Percentiles rank a stretch among this genome's conserved stretches.
phyloP scores from a whole-genome alignment of 64 coral and sea anemone genomes.

The Astreopora myriophthalma region DNA sequence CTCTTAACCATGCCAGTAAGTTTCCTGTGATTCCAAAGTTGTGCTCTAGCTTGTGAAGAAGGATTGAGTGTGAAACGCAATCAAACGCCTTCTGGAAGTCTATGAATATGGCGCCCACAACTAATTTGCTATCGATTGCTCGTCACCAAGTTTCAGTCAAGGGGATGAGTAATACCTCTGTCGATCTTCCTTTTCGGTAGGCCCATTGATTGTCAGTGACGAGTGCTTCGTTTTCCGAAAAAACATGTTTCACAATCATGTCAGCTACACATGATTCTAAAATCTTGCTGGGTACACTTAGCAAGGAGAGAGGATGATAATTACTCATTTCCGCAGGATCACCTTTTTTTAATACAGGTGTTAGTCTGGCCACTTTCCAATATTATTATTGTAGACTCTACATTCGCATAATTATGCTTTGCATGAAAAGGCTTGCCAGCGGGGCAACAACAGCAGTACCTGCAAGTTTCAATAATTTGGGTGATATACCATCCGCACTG shows the following conservation, averaged over 20 bases:
- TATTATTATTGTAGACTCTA: too few species aligned
- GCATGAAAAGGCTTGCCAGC: neutral
- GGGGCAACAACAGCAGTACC: neutral
- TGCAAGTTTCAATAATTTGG: neutral
- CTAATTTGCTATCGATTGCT: neutral
- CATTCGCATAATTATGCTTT: too few species aligned
- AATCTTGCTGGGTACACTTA: neutral
- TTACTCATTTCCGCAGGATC: neutral
- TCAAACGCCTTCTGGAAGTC: neutral
- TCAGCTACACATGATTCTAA: constrained; percentile 13
- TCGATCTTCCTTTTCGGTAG: neutral
- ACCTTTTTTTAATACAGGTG: neutral
- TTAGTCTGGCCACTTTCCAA: too few species aligned
- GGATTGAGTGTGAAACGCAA: neutral
- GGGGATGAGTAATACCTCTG: neutral
- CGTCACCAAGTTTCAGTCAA: neutral
- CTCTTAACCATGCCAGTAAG: neutral
- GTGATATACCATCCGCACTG: neutral
- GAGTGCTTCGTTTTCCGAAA: neutral
- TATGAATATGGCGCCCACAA: neutral
- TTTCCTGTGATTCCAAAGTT: neutral
- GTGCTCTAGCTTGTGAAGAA: neutral
- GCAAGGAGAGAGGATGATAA: neutral
- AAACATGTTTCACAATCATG: neutral
- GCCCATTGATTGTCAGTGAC: neutral